A percentile compares a stretch with the other conserved stretches of the same genome.
These are phyloP conservation scores for Acrocephalus arundinaceus DNA, from an alignment of 2,113 vertebrate species.

Conservation along the genomic window DNA sequence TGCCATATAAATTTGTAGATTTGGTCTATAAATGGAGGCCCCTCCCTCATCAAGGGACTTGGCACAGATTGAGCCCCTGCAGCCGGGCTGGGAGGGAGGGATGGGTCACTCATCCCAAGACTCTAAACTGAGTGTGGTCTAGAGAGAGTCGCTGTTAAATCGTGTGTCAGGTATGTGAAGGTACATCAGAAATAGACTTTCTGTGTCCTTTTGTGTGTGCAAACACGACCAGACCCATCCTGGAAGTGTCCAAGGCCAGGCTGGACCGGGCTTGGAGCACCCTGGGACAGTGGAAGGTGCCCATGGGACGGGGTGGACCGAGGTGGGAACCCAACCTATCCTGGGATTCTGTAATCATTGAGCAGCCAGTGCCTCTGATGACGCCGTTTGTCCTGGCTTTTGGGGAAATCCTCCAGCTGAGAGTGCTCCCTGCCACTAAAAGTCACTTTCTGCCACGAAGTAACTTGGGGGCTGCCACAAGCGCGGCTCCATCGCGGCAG, in stretches of 20 bases:
- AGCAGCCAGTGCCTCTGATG: background rate
- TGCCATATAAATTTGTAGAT: background rate
- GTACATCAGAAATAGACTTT: background rate
- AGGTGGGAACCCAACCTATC: background rate
- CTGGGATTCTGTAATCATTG: background rate
- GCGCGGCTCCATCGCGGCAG: background rate
- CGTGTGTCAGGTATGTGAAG: accelerated
- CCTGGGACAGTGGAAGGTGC: background rate
- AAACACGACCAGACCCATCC: background rate
- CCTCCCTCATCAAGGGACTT: background rate
- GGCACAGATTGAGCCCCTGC: accelerated
- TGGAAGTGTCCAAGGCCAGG: background rate
- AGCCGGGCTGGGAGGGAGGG: background rate
- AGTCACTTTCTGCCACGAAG: background rate
- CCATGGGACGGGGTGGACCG: background rate
- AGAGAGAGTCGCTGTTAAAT: background rate
- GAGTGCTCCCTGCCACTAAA: background rate
- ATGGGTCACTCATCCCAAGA: background rate
- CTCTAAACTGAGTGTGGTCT: background rate
- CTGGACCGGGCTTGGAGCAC: accelerated
- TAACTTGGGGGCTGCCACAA: background rate
- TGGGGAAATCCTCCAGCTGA: background rate
- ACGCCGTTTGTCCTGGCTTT: accelerated
- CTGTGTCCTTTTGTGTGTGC: background rate
- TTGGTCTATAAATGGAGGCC: background rate